These are phyloP conservation scores for Vanacampus margaritifer DNA, from an alignment of 2,113 vertebrate species.

Conservation along the genomic window DNA sequence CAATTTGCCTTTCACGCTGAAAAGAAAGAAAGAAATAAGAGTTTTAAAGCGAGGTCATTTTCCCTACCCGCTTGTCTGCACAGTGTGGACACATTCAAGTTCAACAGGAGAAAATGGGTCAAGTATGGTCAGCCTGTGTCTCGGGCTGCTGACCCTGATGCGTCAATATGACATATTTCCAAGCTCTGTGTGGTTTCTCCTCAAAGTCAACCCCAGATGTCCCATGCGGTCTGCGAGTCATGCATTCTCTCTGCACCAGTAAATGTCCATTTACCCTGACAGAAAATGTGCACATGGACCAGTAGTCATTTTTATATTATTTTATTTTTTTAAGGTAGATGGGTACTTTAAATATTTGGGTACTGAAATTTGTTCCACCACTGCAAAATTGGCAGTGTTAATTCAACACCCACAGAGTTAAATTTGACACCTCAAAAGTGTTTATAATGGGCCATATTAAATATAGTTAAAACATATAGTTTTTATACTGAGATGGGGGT, in stretches of 20 bases:
- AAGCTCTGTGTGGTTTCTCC: not conserved
- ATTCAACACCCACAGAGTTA: too few relatives aligned
- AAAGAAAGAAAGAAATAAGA: not conserved
- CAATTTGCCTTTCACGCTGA: not conserved
- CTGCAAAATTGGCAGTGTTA: too few relatives aligned
- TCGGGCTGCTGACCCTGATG: not conserved
- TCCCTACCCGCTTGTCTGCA: not conserved
- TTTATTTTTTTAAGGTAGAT: too few relatives aligned
- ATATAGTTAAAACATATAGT: too few relatives aligned
- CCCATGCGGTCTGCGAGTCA: not conserved
- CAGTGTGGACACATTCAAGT: not conserved
- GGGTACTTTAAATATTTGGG: too few relatives aligned
- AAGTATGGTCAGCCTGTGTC: not conserved
- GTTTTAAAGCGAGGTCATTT: not conserved
- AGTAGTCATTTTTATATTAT: not conserved
- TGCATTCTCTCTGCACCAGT: not conserved
- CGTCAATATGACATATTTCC: constrained; percentile 3
- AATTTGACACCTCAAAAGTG: too few relatives aligned
- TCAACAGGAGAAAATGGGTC: not conserved
- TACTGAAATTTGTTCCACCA: too few relatives aligned
- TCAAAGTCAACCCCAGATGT: not conserved
- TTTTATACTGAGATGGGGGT: too few relatives aligned
- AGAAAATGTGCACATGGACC: not conserved
- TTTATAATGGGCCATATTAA: too few relatives aligned
- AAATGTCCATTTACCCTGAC: not conserved